phyloP scores from a whole-genome alignment of 2,797 vertebrate genomes.

The Sorex maritimensis region DNA sequence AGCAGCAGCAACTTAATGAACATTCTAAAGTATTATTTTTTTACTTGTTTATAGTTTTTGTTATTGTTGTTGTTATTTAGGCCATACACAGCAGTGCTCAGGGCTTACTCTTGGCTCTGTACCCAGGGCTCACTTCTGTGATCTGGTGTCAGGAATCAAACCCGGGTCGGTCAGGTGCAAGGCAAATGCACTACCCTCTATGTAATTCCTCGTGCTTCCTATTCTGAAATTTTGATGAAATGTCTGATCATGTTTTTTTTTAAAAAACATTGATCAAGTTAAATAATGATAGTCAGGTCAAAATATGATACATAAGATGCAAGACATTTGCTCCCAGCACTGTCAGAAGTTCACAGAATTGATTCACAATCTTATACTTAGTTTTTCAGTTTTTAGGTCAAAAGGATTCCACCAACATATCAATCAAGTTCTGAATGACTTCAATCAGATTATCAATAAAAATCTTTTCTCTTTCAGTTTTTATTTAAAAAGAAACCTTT shows the following conservation, averaged over 20 bases:
- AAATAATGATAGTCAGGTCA: conserved; percentile 1
- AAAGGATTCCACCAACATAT: conserved; percentile 1
- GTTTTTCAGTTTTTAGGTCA: conserved; percentile 19
- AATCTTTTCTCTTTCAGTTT: conserved; percentile 55
- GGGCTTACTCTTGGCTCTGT: no score
- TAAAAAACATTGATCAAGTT: background rate
- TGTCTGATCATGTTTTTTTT: background rate
- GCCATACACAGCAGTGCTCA: no score
- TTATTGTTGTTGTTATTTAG: no score
- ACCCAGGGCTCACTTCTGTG: no score
- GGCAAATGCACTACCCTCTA: no score
- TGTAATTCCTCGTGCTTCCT: no score
- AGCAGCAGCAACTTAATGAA: background rate
- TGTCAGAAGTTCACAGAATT: background rate
- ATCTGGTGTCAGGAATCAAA: no score
- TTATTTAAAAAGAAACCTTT: conserved; percentile 49
- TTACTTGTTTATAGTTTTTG: no score
- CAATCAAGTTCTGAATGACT: background rate
- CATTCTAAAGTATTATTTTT: background rate
- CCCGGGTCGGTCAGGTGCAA: no score
- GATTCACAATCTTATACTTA: conserved; percentile 48
- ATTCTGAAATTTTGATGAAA: conserved; percentile 46
- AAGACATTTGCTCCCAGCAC: background rate
- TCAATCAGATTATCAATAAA: conserved; percentile 39
- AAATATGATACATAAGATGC: conserved; percentile 10